phyloP scores from a whole-genome alignment of 2,113 vertebrate species.

The Xerus inauris region DNA sequence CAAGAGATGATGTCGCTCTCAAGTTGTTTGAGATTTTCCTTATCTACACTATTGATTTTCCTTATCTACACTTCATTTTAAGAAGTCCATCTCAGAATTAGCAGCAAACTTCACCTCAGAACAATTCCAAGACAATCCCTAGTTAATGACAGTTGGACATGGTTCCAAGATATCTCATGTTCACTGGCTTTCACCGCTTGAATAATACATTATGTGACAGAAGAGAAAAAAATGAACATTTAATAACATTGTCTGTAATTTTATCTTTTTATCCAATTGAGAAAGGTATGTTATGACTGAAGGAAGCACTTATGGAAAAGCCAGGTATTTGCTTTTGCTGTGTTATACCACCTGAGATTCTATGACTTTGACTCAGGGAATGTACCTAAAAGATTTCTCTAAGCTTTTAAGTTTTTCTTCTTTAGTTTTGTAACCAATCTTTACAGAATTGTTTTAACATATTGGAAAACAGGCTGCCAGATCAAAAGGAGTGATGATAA shows the following conservation, averaged over 20 bases:
- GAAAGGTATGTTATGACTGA: background rate
- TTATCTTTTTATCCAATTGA: background rate
- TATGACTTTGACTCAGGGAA: too few relatives aligned
- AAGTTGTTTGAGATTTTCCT: background rate
- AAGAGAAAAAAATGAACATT: slow-evolving; percentile 20
- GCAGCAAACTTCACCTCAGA: background rate
- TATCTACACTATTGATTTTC: background rate
- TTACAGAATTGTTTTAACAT: background rate
- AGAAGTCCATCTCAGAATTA: background rate
- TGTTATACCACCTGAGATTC: background rate
- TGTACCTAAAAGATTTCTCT: background rate
- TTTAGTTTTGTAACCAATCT: background rate
- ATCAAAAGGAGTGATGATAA: background rate
- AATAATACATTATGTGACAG: slow-evolving; percentile 35
- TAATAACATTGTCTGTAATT: background rate
- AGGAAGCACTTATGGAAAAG: background rate
- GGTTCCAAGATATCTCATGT: background rate
- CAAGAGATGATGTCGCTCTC: background rate
- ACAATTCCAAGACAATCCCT: background rate
- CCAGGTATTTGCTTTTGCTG: background rate
- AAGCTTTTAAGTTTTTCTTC: background rate
- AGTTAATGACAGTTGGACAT: background rate
- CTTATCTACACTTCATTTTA: background rate
- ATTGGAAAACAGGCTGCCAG: background rate
- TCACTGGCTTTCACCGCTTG: background rate